Evolutionary conservation across 2,888 invertebrate species (phyloP).

Genomic region (Pollenia amentaria): DNA sequence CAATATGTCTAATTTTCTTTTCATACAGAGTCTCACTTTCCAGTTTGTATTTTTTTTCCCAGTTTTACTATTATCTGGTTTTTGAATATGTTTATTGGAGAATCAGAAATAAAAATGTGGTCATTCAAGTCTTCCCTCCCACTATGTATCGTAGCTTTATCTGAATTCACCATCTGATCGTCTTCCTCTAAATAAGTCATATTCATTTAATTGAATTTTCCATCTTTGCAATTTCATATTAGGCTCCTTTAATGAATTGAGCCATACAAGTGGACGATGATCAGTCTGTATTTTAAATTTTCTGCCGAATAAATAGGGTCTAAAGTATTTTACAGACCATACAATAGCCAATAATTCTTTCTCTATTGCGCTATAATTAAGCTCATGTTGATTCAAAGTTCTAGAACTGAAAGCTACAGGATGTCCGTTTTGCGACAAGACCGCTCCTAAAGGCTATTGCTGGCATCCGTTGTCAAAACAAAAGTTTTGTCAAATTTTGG

Average conservation of each 20-base stretch:
- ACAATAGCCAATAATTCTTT: no score
- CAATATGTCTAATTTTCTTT: background rate
- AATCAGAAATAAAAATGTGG: constrained; percentile 8
- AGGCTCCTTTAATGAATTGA: no score
- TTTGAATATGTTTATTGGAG: constrained; percentile 58
- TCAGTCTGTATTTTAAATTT: no score
- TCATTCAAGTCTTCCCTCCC: constrained; percentile 41
- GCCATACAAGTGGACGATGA: no score
- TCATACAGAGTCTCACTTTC: constrained; percentile 11
- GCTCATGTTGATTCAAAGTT: constrained; percentile 4
- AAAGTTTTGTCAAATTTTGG: constrained; percentile 35
- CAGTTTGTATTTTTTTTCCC: background rate
- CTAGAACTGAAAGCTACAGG: constrained; percentile 31
- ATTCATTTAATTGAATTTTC: no score
- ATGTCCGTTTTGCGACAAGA: constrained; percentile 51
- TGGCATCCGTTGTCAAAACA: no score
- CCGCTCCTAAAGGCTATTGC: constrained; percentile 46
- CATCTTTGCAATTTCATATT: no score
- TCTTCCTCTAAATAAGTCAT: constrained; percentile 40
- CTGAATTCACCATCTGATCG: background rate
- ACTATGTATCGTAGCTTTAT: constrained; percentile 56
- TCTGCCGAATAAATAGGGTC: no score
- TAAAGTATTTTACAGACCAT: no score
- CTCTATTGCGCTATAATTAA: no score
- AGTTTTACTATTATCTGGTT: constrained; percentile 60